Evolutionary conservation across 2,888 invertebrate species (phyloP), one percentile per base, ranked within the genome.

Genomic region (Tribolium freemani): DNA sequence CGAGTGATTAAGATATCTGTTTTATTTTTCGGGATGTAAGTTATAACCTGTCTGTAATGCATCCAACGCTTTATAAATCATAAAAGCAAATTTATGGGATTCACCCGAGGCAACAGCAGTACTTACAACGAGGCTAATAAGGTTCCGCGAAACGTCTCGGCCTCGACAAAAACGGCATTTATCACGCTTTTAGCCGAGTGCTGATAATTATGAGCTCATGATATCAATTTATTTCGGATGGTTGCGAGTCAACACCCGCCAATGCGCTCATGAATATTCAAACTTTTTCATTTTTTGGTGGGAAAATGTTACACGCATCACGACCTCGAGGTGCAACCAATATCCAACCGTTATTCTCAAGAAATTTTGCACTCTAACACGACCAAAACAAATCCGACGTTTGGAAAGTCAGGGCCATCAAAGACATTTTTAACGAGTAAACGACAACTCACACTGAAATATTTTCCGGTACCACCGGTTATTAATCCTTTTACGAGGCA

Each of bases 1-100:
- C 10, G 16, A 11, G 20, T 57, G 54, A 69, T 69, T 58, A 69
- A 69, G 69, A 60, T 53, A 60, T 69, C 60, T 26, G 57, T 11
- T 51, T 53, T 20, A 53, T 69, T 67, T 68, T 60, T 69, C 50
- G 68, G 68, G 44, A 13, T 58, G 69, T 63, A 63, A 70, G 30
- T 70, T 70, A 70, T 63, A 63, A 56, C 56, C 54, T 54, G 69
- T 61, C 69, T 16, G 69, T 63, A 56, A 70, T 70, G 56, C 46
- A 69, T 69, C 69, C 69, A 51, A 10, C 56, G 69, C 46, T 31
- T 61, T 63, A 70, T 70, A 70, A 70, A 70, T 70, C 69, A 70
- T 70, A 48, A 63, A 61, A 54, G 54, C 10, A 54, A 50, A 70
- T 70, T 70, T 70, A 70, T 63, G 69, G 56, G 61, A 53, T 61